Evolutionary conservation across 2,113 vertebrate species (phyloP), one percentile per base, ranked within the genome.

Genomic region (Trochalopteron elliotii): DNA sequence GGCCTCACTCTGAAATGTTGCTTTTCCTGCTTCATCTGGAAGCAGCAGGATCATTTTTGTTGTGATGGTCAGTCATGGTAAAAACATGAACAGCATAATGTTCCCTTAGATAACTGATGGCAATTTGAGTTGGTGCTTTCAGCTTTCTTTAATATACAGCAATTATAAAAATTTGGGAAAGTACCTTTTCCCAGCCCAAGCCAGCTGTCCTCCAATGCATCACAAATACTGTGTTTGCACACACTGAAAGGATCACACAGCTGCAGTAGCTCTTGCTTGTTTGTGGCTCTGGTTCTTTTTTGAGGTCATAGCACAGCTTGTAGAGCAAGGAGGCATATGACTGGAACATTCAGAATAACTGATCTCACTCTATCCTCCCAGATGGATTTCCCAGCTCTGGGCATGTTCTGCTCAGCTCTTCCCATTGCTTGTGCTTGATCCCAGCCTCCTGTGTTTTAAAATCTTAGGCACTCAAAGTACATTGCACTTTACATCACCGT

Each of bases 311-410:
- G 37, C 37, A 39, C 37, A 39, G 57, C 22, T 63, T 50, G 15
- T 13, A 50, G 63, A 33, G 24, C 18, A 86, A 76, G 31, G 42
- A 80, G 19, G 16, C 0, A 0, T 6, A 37, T 10, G 19, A 19
- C 11, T 40, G 47, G 52, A 57, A 55, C 18, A 35, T 20, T 22
- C 2, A 79, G 27, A 67, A 3, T 31, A 57, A 33, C 5, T n/a
- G 14, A 69, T 52, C 30, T 60, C 33, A 39, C 69, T 28, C 0
- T 10, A 7, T 33, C 21, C 21, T 72, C 53, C 30, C 33, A 40
- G 57, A 1, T 60, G 60, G 75, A 39, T 30, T 78, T 88, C n/a
- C 35, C 28, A 13, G 19, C 10, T 65, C 65, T 50, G 55, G 23
- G 18, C 23, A 39, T 57, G 37, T 56, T 23, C 75, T 70, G 13